Evolutionary conservation across 2,888 invertebrate species (phyloP), one percentile per base, ranked within the genome.

Genomic region (Microplitis manilae): DNA sequence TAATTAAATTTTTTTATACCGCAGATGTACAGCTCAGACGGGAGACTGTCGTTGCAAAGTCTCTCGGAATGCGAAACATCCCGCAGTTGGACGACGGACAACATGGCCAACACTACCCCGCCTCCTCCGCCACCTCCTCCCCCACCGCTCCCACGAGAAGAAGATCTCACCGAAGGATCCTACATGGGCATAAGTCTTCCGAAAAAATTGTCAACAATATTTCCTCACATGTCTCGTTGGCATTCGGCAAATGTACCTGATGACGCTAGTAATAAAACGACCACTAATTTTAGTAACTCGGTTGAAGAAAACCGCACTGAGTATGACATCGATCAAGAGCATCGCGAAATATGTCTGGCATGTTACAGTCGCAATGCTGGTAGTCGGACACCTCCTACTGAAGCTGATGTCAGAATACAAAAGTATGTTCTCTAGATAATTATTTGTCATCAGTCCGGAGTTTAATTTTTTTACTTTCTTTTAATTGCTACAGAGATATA

Each of bases 151-250:
- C 30, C 30, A 83, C 88, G 60, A 84, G 90, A 84, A 40, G 92
- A 92, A 73, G 92, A 92, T 75, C 91, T 92, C 62, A 92, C 91
- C 68, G 93, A 92, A 67, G 89, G 91, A 40, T 90, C 92, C 81
- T 95, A 94, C 86, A 93, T 95, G 91, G 96, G 96, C 30, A 93
- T 96, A 77, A 93, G 94, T 86, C 91, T 96, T 82, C 96, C 96
- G 6, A 91, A 92, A 75, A 93, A 93, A 85, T 91, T 96, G 61
- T 90, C 91, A 79, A 93, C 93, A 85, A 91, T 96, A 77, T 95
- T 95, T 90, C 93, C 94, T 65, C 91, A 91, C 88, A 80, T 81
- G 50, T 76, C 83, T 8, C 83, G 83, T 13, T 20, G 80, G 13
- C 79, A 81, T 4, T 75, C 83, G 2, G 76, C 84, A 9, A 73